Evolutionary conservation across 2,113 vertebrate genomes (phyloP), one percentile per base, ranked within the genome.

Genomic region (Helogale parvula): DNA sequence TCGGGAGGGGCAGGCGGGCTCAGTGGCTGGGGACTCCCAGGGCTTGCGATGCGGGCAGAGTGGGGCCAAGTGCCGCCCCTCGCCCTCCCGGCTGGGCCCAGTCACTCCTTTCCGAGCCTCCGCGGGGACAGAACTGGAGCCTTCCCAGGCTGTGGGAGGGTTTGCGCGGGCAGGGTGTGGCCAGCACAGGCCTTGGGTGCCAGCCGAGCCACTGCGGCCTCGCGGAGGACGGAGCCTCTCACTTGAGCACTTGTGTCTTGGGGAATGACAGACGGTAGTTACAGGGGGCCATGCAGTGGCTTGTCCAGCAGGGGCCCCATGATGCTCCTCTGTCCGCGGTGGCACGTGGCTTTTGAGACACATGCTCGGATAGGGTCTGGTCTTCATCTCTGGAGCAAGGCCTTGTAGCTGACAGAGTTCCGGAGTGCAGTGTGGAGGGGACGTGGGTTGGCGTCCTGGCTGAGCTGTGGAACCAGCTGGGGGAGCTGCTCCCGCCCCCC

Each of bases 231-330:
- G 23, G 63, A 72, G 63, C 52, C n/a, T 25, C 35, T 45, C 21
- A 12, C n/a, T 0, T 21, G 38, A 29, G 65, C 3, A 27, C 29
- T 5, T 2, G 35, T 16, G 6, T 57, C n/a, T 54, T 4, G 35
- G 1, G 8, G 52, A 66, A 9, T 2, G 63, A 31, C 57, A 45
- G 50, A 14, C 50, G 13, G 19, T 6, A 0, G 31, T 45, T 4
- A 11, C 1, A 12, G 83, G n/a, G 50, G 1, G 76, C 2, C n/a
- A 31, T 10, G 31, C 16, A 0, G 25, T 1, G 2, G 57, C 68
- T 38, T 10, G 0, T 54, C 7, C 66, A 2, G 31, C 0, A 0
- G 5, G n/a, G 31, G 66, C 41, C 87, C 27, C 5, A 0, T 5
- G 1, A 0, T 1, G 3, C 25, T 86, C 57, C 7, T 35, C 33